A percentile compares a stretch with the other conserved stretches of the same genome.
Conservation (phyloP, 2,797 vertebrate species). For the Busarellus nigricollis region DNA sequence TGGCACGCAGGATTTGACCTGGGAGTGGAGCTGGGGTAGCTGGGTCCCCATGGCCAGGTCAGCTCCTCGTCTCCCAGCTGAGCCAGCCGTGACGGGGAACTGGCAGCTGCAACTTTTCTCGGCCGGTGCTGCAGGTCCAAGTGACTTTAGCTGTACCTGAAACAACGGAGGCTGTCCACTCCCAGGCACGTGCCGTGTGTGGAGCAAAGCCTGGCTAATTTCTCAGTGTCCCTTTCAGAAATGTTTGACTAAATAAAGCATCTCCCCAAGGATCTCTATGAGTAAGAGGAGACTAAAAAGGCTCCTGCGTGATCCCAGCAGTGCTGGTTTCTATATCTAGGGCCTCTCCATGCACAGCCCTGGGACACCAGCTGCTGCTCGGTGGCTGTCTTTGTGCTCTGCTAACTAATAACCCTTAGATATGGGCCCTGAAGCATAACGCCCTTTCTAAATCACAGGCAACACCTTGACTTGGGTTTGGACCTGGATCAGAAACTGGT, state of each 20-base stretch:
- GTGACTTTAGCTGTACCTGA: not conserved
- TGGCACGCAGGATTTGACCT: not conserved
- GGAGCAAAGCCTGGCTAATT: not conserved
- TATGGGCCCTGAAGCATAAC: not conserved
- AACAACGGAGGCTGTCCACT: accelerated
- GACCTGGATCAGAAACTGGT: conserved; percentile 19
- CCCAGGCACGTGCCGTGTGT: accelerated
- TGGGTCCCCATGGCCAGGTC: not conserved
- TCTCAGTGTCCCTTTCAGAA: not conserved
- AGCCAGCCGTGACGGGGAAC: not conserved
- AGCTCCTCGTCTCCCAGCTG: not conserved
- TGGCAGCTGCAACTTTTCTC: not conserved
- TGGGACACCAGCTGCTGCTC: not conserved
- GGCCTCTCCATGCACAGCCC: not conserved
- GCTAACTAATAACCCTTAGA: not conserved
- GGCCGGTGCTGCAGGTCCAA: accelerated
- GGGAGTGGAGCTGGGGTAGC: not conserved
- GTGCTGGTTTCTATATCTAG: not conserved
- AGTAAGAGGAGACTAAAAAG: not conserved
- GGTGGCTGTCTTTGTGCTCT: not conserved
- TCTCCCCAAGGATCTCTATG: not conserved
- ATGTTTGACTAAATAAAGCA: not conserved
- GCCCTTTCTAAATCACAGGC: conserved; percentile 31
- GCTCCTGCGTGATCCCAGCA: not conserved
- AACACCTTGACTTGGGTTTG: conserved; percentile 16